Percentiles rank a stretch among this genome's conserved stretches.
These are phyloP conservation scores for Sinosuthora webbiana DNA, from an alignment of 2,113 vertebrate species.

Conservation along the genomic window DNA sequence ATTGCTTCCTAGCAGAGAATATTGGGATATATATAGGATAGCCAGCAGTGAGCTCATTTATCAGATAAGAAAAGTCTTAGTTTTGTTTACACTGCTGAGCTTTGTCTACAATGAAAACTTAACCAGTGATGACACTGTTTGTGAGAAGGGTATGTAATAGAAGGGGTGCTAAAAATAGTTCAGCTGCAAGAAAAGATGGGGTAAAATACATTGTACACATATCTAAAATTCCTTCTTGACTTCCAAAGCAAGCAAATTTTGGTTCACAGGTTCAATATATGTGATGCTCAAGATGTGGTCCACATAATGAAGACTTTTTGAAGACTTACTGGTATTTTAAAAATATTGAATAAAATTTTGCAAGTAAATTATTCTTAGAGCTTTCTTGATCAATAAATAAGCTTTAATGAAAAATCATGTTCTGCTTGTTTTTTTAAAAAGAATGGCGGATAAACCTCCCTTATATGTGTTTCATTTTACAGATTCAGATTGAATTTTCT, in stretches of 20 bases:
- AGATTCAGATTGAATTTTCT: not conserved
- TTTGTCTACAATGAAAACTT: not conserved
- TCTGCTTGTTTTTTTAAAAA: not conserved
- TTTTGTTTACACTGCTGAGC: not conserved
- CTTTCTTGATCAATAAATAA: not conserved
- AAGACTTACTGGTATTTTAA: not conserved
- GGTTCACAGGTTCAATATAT: not conserved
- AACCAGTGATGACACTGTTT: not conserved
- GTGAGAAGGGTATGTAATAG: fast-evolving
- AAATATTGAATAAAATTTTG: not conserved
- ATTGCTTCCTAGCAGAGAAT: not conserved
- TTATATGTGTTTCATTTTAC: not conserved
- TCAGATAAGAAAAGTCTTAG: not conserved
- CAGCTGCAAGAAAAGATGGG: not conserved
- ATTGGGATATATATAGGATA: not conserved
- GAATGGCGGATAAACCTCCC: not conserved
- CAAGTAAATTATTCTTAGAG: not conserved
- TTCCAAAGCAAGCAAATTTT: not conserved
- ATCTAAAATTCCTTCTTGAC: not conserved
- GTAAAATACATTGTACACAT: not conserved
- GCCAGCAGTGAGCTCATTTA: not conserved
- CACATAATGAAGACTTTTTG: not conserved
- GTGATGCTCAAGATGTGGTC: not conserved
- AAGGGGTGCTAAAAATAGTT: not conserved
- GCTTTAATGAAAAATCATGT: not conserved